Evolutionary conservation across 2,797 vertebrate species (phyloP), one percentile per base, ranked within the genome.

Genomic region (Danio jaintianensis): DNA sequence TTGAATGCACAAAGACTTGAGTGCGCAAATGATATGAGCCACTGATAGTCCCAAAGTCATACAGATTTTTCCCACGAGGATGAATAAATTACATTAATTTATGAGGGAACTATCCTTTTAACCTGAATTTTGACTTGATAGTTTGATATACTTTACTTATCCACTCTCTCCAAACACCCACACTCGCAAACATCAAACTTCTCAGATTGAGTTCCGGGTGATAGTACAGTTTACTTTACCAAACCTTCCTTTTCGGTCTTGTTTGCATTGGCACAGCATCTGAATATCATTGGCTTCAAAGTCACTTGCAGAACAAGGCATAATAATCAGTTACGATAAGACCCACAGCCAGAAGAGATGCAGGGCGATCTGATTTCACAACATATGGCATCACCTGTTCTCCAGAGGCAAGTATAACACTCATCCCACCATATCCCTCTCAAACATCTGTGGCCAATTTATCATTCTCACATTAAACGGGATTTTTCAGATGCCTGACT

Each of bases 391-490:
- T 83, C 85, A 84, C 83, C 86, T 64, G 64, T 79, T 81, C 63
- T 78, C 68, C 75, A 43, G 50, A 80, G 52, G 71, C 43, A 77
- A 69, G 67, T 86, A 79, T 69, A 75, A 6, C 55, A 29, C 40
- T 22, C 64, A 20, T 76, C 80, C 45, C 58, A 18, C 45, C 7
- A 0, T 6, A 22, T 62, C 63, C 80, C 85, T 15, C 84, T 82
- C 47, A 79, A 76, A 87, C 86, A 83, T 89, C 83, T 89, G 87
- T 77, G 78, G 81, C 82, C 84, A 69, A 66, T 84, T 83, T 55
- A 79, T 86, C 84, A 86, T 72, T 61, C 71, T 36, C 52, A 80
- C 71, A 67, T 52, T 84, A 80, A 70, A 84, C 72, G 71, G 80
- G 80, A 85, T 84, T 81, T 84, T 64, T 83, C 76, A 83, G 82